These are phyloP conservation scores for Cyprinodon diabolis DNA, from an alignment of 2,797 vertebrate species.

Conservation along the genomic window DNA sequence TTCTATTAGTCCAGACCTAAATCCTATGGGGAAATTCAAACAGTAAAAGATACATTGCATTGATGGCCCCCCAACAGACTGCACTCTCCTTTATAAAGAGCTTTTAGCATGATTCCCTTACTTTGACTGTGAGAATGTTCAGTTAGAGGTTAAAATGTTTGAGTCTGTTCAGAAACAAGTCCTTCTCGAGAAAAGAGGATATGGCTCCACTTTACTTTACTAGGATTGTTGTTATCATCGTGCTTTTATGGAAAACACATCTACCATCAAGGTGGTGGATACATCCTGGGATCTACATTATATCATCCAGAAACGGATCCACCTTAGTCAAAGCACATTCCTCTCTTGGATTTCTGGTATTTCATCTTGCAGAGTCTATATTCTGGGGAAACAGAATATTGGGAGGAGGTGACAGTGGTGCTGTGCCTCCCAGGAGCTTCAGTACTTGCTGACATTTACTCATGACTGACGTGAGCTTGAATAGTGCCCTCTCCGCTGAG, in stretches of 20 bases:
- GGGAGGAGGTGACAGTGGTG: neutral
- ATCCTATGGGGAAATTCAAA: neutral
- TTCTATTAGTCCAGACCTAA: too few relatives aligned
- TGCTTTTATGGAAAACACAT: neutral
- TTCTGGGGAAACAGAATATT: neutral
- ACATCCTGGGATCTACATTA: neutral
- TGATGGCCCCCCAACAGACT: neutral
- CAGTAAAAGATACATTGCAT: neutral
- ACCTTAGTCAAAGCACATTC: neutral
- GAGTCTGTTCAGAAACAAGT: neutral
- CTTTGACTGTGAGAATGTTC: neutral
- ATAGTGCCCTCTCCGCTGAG: neutral
- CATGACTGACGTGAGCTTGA: constrained; percentile 6
- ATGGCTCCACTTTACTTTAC: neutral
- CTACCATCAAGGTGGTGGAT: neutral
- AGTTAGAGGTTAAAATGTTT: neutral
- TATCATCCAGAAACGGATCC: neutral
- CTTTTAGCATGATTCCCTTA: neutral
- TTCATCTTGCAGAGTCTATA: neutral
- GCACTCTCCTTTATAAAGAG: neutral
- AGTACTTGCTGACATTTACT: constrained; percentile 4
- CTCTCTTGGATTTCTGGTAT: neutral
- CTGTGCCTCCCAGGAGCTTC: neutral
- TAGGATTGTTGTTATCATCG: too few relatives aligned
- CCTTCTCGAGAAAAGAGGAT: neutral